Evolutionary conservation across 1,140 invertebrate species (phyloP).

Genomic region (Dendrolimus punctatus): DNA sequence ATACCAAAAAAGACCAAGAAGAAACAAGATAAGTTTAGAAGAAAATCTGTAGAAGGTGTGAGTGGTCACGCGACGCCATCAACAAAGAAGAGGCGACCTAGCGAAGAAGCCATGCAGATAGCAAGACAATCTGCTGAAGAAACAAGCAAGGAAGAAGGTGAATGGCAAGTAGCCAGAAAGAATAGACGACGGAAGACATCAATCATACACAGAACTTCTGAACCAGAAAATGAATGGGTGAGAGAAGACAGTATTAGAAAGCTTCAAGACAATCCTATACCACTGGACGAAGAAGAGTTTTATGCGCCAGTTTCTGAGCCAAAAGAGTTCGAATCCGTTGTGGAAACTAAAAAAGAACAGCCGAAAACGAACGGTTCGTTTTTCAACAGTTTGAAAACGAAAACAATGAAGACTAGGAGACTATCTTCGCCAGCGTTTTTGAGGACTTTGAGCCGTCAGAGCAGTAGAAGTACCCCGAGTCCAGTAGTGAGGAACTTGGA

Average conservation of each 20-base stretch:
- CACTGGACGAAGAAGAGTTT: slow-evolving; percentile 61
- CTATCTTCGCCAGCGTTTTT: slow-evolving; percentile 78
- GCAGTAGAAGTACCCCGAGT: slow-evolving; percentile 52
- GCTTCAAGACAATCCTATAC: slow-evolving; percentile 55
- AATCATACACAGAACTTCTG: slow-evolving; percentile 40
- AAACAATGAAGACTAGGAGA: slow-evolving; percentile 62
- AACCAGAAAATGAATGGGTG: slow-evolving; percentile 27
- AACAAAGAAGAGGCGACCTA: slow-evolving; percentile 78
- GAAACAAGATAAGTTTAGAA: slow-evolving; percentile 62
- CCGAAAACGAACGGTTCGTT: slow-evolving; percentile 66
- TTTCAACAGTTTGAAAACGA: slow-evolving; percentile 60
- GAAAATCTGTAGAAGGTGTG: slow-evolving; percentile 76
- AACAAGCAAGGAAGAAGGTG: slow-evolving; percentile 66
- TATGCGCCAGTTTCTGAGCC: slow-evolving; percentile 60
- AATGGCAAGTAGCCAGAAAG: slow-evolving; percentile 61
- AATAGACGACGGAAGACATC: slow-evolving; percentile 55
- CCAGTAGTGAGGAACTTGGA: slow-evolving; percentile 39
- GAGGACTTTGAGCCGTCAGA: slow-evolving; percentile 73
- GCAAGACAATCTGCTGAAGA: slow-evolving; percentile 70
- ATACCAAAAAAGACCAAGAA: slow-evolving; percentile 47
- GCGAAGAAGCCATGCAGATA: slow-evolving; percentile 84
- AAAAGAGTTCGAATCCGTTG: slow-evolving; percentile 37
- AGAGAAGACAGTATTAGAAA: slow-evolving; percentile 46
- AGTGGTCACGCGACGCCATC: slow-evolving; percentile 62
- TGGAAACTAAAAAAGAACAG: slow-evolving; percentile 42